Evolutionary conservation across 2,888 invertebrate genomes (phyloP), one percentile per base, ranked within the genome.

Genomic region (Melipona bicolor): DNA sequence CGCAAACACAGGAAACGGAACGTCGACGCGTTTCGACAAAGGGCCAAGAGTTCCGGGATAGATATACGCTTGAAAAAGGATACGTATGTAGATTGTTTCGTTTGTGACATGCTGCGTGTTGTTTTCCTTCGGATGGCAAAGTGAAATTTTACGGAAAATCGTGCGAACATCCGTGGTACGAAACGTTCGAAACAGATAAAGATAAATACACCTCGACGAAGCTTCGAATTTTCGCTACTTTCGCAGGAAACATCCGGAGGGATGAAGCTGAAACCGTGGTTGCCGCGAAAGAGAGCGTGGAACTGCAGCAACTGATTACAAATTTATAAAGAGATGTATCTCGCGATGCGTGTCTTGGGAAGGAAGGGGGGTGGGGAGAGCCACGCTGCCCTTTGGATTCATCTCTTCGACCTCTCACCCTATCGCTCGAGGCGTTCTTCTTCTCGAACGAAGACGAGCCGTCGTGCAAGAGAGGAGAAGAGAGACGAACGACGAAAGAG

Each of bases 271-370:
- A 21, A n/a, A 59, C n/a, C 56, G 15, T 43, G 56, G 56, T n/a
- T 59, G 4, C 24, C 13, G 27, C 32, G 32, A 32, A 19, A 17
- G 19, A 32, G 11, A 32, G 19, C 19, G 13, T 62, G 13, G 3
- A 64, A 21, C 27, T 64, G 64, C 21, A 64, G 36, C 11, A 87
- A 89, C 89, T 91, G 90, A 91, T 92, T 91, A 91, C 82, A 87
- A 91, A 92, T 92, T 92, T 90, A 92, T 90, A 89, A 91, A 91
- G 88, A 91, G 90, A 90, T 87, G 90, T 88, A 90, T 91, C 89
- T 88, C 78, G 84, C 82, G 88, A 90, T 81, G 87, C 74, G 82
- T 64, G 73, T 50, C 76, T 75, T 50, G 43, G 50, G 5, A 27
- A n/a, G 52, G 43, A 32, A 77, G 27, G 72, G 59, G 19, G 54